phyloP scores from a whole-genome alignment of 2,113 vertebrate genomes.

The Chlamydotis undulata region DNA sequence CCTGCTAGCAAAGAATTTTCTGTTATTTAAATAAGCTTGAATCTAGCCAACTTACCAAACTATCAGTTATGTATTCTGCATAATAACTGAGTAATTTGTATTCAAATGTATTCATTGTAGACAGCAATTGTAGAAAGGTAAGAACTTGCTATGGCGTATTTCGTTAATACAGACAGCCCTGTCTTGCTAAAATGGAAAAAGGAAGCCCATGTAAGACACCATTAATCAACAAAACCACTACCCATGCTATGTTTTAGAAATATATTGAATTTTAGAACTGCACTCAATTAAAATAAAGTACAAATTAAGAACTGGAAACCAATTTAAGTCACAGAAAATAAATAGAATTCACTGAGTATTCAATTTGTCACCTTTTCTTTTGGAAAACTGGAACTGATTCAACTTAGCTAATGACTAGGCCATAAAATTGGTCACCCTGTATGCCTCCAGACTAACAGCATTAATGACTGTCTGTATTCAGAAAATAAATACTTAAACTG shows the following conservation, averaged over 20 bases:
- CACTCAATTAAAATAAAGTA: background rate
- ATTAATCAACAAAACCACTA: background rate
- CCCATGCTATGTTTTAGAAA: background rate
- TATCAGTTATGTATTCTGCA: background rate
- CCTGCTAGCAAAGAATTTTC: background rate
- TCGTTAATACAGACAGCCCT: background rate
- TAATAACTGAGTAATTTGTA: background rate
- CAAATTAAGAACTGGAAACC: background rate
- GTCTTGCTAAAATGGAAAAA: background rate
- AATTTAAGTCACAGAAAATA: constrained; percentile 2
- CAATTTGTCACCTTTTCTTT: constrained; percentile 22
- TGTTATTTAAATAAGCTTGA: background rate
- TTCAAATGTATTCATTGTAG: background rate
- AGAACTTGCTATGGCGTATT: background rate
- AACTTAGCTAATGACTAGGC: constrained; percentile 47
- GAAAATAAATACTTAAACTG: constrained; percentile 30
- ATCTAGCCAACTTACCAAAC: background rate
- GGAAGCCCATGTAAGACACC: background rate
- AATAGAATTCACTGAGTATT: background rate
- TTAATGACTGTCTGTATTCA: constrained; percentile 37
- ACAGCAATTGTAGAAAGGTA: background rate
- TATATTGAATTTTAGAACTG: background rate
- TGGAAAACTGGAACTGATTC: constrained; percentile 35
- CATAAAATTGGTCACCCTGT: constrained; percentile 21
- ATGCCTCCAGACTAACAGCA: constrained; percentile 40